phyloP scores from a whole-genome alignment of 2,113 vertebrate genomes.

The Dipodomys ordii region DNA sequence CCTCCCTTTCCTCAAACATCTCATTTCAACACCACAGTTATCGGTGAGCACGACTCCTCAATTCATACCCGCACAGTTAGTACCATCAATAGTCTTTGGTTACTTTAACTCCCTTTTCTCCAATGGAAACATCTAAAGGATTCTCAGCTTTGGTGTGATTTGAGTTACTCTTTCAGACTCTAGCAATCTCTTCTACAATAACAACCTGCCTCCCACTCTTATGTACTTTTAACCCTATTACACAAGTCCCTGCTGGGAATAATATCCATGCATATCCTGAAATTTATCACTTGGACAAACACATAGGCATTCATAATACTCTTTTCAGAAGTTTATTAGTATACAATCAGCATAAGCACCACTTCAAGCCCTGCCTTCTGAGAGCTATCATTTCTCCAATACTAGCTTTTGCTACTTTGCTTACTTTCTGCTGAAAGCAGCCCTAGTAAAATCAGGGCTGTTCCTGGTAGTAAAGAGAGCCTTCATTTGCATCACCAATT shows the following conservation, averaged over 20 bases:
- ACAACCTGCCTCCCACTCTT: neutral
- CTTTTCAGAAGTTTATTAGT: neutral
- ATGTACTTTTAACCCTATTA: neutral
- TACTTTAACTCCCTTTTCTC: neutral
- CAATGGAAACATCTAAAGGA: neutral
- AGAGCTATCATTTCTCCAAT: neutral
- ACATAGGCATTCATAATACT: neutral
- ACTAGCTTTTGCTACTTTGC: neutral
- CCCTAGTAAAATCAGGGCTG: neutral
- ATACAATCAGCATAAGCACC: neutral
- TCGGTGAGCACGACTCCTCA: neutral
- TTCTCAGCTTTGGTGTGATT: neutral
- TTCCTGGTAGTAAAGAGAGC: neutral
- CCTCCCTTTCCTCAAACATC: neutral
- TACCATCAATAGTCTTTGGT: neutral
- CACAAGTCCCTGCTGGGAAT: neutral
- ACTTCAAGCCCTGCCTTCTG: neutral
- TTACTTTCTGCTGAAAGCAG: neutral
- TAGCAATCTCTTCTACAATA: constrained; percentile 30
- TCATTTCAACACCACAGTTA: neutral
- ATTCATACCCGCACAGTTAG: neutral
- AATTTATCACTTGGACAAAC: constrained; percentile 42
- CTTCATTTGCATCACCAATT: neutral
- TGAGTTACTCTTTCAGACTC: constrained; percentile 2
- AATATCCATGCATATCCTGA: neutral